A percentile compares a stretch with the other conserved stretches of the same genome.
phyloP scores from a whole-genome alignment of 2,797 vertebrate species.

The Varecia variegata region DNA sequence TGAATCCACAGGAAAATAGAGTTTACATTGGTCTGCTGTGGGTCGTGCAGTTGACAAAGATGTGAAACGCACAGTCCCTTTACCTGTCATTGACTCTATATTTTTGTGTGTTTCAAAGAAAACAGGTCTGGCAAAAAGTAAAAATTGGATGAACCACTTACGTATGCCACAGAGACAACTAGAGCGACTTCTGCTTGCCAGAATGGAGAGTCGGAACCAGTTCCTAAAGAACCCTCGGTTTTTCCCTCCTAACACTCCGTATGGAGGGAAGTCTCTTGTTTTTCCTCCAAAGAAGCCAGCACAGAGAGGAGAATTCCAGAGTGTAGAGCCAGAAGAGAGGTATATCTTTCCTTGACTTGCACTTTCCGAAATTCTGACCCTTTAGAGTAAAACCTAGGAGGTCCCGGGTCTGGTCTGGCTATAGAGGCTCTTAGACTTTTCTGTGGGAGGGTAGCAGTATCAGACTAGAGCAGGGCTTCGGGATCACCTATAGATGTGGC shows the following conservation, averaged over 20 bases:
- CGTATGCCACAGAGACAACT: slow-evolving; percentile 72
- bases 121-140: slow-evolving; percentile 65
- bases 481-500: not conserved
- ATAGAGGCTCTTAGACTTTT: not conserved
- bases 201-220: slow-evolving; percentile 82
- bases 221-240: slow-evolving; percentile 94
- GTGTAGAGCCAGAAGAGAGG: slow-evolving; percentile 79
- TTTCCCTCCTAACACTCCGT: slow-evolving; percentile 84
- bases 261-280: slow-evolving; percentile 88
- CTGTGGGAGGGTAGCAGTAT: not conserved
- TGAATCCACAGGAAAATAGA: not conserved
- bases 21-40: fast-evolving
- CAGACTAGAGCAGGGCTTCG: not conserved
- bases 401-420: not conserved
- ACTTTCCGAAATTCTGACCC: not conserved
- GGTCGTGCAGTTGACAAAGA: not conserved
- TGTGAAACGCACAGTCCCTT: not conserved
- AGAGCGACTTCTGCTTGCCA: slow-evolving; percentile 79
- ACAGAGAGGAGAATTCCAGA: slow-evolving; percentile 52
- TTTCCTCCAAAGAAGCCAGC: slow-evolving; percentile 78
- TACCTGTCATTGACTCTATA: not conserved
- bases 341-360: slow-evolving; percentile 61
- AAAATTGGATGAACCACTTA: slow-evolving; percentile 77
- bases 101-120: slow-evolving; percentile 77
- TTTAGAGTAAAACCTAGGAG: not conserved